A percentile compares a stretch with the other conserved stretches of the same genome.
phyloP scores from a whole-genome alignment of 37 sponge, comb jelly and placozoan species.

The Eunapius fragilis region DNA sequence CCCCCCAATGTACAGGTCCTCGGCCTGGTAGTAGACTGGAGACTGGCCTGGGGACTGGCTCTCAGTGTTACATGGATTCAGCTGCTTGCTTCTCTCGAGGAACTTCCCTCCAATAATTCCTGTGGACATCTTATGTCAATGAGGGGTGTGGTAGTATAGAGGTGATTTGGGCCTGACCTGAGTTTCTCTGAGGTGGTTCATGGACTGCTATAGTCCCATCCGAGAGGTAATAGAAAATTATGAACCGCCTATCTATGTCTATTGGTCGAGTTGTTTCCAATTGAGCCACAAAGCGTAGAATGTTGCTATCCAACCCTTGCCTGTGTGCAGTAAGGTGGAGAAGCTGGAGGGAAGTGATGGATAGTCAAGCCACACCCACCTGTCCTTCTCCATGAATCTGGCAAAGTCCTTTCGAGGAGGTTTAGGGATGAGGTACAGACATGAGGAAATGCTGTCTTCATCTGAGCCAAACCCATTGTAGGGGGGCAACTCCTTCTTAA shows the following conservation, averaged over 20 bases:
- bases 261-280: conserved; percentile 89
- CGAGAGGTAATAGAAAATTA: conserved; percentile 90
- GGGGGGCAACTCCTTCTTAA: conserved; percentile 76
- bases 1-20: conserved; percentile 90
- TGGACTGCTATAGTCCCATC: conserved; percentile 93
- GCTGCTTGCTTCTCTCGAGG: conserved; percentile 78
- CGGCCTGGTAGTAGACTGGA: conserved; percentile 64
- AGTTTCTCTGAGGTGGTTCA: conserved; percentile 96
- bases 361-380: conserved; percentile 47
- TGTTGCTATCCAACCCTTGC: conserved; percentile 94
- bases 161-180: conserved; percentile 65
- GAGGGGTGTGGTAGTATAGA: neutral
- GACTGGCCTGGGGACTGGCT: conserved; percentile 25
- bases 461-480: conserved; percentile 95
- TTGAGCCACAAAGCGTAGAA: conserved; percentile 89
- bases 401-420: conserved; percentile 92
- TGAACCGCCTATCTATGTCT: conserved; percentile 93
- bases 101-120: conserved; percentile 94
- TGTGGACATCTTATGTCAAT: neutral
- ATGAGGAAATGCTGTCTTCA: conserved; percentile 91
- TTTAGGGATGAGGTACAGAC: conserved; percentile 91
- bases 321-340: conserved; percentile 19
- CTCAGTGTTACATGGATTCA: conserved; percentile 45
- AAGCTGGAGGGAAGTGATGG: neutral
- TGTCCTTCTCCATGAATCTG: conserved; percentile 97